These are phyloP conservation scores for Allobates femoralis DNA, from an alignment of 2,797 vertebrate species.

Conservation along the genomic window DNA sequence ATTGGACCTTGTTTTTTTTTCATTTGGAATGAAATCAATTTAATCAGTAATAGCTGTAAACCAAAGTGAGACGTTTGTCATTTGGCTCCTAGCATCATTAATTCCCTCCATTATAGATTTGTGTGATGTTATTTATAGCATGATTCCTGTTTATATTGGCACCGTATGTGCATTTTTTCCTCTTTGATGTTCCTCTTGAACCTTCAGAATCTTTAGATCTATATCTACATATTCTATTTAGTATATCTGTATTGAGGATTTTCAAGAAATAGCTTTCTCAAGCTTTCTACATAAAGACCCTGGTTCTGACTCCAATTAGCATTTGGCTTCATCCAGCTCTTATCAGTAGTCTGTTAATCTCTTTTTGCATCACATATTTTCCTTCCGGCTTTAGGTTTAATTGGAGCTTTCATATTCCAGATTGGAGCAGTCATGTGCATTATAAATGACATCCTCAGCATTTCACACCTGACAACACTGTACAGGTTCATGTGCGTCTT, in stretches of 20 bases:
- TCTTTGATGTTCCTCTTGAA: slow-evolving; percentile 4
- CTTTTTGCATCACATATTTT: slow-evolving; percentile 12
- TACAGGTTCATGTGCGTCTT: slow-evolving; percentile 25
- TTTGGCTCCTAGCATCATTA: not conserved
- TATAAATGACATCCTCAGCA: slow-evolving; percentile 24
- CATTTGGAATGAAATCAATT: not conserved
- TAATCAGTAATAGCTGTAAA: not conserved
- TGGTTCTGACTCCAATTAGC: slow-evolving; percentile 17
- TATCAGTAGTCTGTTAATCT: slow-evolving; percentile 25
- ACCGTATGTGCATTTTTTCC: not conserved
- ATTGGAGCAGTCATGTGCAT: slow-evolving; percentile 34
- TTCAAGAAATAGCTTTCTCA: not conserved
- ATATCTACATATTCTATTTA: not conserved
- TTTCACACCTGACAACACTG: slow-evolving; percentile 37
- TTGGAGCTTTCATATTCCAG: slow-evolving; percentile 38
- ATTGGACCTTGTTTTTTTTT: not conserved
- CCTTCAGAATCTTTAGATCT: slow-evolving; percentile 13
- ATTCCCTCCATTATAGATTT: not conserved
- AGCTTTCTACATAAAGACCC: slow-evolving; percentile 8
- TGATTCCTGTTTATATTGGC: not conserved
- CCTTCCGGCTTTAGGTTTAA: slow-evolving; percentile 33
- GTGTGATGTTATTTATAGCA: not conserved
- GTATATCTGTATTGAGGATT: not conserved
- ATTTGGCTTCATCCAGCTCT: not conserved
- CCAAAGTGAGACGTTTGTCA: not conserved